Conservation (phyloP, 2,113 vertebrate species). For the Campylomormyrus tamandua region DNA sequence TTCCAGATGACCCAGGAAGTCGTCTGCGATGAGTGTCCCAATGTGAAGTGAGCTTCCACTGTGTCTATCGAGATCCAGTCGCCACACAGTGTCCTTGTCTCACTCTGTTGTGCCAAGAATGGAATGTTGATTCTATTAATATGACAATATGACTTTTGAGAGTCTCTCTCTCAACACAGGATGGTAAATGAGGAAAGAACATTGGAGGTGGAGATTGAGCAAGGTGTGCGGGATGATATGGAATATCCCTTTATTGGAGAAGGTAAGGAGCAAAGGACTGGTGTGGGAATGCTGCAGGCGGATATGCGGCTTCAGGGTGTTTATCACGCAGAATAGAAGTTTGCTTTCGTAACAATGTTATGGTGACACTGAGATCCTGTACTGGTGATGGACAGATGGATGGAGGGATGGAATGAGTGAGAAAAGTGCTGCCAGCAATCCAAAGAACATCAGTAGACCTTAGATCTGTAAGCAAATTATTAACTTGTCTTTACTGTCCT, state of each 20-base stretch:
- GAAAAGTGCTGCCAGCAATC: not conserved
- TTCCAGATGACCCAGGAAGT: conserved; percentile 99
- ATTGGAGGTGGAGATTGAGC: conserved; percentile 93
- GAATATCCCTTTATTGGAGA: conserved; percentile 98
- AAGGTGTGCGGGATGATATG: conserved; percentile 92
- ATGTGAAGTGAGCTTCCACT: conserved; percentile 79
- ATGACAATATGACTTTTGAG: not conserved
- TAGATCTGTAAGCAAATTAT: not conserved
- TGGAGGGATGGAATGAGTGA: not conserved
- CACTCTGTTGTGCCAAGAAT: not conserved
- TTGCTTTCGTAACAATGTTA: not conserved
- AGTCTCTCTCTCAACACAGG: conserved; percentile 47
- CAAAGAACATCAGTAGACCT: not conserved
- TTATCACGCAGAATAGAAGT: not conserved
- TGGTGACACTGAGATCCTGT: not conserved
- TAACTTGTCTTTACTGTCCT: not conserved
- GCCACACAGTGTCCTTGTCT: not conserved
- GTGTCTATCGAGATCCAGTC: not conserved
- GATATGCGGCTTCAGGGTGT: not conserved
- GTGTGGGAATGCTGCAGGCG: not conserved
- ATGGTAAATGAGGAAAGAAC: conserved; percentile 93
- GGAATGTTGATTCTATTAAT: not conserved
- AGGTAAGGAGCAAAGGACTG: conserved; percentile 56
- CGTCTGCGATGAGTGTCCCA: conserved; percentile 95
- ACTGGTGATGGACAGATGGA: not conserved